Base-by-base conservation (phyloP, 2,113 vertebrate species). In the Clupea harengus region DNA sequence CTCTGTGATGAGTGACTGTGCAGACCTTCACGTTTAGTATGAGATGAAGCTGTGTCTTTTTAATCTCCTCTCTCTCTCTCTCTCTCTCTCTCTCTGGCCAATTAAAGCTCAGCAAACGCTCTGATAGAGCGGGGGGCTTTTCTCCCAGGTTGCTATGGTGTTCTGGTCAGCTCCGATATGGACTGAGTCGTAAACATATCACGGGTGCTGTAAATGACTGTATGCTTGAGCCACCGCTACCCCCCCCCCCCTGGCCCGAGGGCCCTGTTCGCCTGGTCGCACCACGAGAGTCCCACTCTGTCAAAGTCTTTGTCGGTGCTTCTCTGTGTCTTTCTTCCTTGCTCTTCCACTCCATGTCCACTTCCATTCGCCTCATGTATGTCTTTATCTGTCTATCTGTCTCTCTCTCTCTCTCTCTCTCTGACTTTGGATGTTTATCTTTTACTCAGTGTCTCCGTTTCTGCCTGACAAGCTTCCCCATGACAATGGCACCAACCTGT, bases 121-220 rank as follows among this genome's bases (percentile, higher is more conserved):
- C 91, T 91, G 84, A 83, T 91, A 88, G 91, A 81, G 25, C 89
- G 88, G 88, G 88, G 89, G 91, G 87, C 86, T 86, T 88, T 86
- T 89, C 88, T 72, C 90, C 89, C 83, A 81, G 60, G 93, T 95
- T 95, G 89, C 94, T 94, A 95, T 95, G 93, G 94, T 92, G 92
- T 90, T 89, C 2, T 86, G 85, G 91, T 93, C 94, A 94, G 92
- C 91, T 89, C 91, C 94, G 88, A 81, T 93, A 91, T 92, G 92
- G 91, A 92, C 93, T 92, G 92, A 92, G 94, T 91, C 92, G 92
- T 95, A 94, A 94, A 95, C 93, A 93, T 93, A 92, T 92, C 92
- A 93, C 90, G 90, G 92, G 93, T 93, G 94, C 93, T 93, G 93
- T 92, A 94, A 93, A 94, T 90, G 93, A 90, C 87, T 92, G 89